Conservation (phyloP, 2,888 invertebrate species). For the Aleiodes leptofemur region DNA sequence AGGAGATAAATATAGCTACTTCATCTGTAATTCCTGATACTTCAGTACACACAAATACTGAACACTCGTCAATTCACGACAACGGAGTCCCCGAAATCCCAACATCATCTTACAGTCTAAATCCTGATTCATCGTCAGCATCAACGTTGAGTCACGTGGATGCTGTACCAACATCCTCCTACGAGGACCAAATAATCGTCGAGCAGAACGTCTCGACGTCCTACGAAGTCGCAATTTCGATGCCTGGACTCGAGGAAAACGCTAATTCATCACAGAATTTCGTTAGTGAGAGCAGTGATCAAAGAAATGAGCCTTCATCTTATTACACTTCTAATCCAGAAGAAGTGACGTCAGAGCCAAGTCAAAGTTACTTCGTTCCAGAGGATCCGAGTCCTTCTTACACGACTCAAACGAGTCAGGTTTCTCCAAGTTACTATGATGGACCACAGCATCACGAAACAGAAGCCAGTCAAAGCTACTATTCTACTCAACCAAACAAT, state of each 20-base stretch:
- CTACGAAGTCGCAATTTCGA: slow-evolving; percentile 70
- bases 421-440: slow-evolving; percentile 69
- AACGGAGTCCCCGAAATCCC: slow-evolving; percentile 72
- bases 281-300: slow-evolving; percentile 69
- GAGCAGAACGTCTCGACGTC: slow-evolving; percentile 73
- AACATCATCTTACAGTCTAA: slow-evolving; percentile 70
- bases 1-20: slow-evolving; percentile 71
- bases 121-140: slow-evolving; percentile 66
- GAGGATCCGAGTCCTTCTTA: slow-evolving; percentile 68
- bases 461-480: slow-evolving; percentile 71
- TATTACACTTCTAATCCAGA: slow-evolving; percentile 68
- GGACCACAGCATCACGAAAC: slow-evolving; percentile 62
- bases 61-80: slow-evolving; percentile 70
- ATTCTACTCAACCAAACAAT: slow-evolving; percentile 64
- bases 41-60: slow-evolving; percentile 59
- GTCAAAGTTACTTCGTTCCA: slow-evolving; percentile 69
- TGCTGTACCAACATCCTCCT: slow-evolving; percentile 69
- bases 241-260: slow-evolving; percentile 69
- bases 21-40: slow-evolving; percentile 70
- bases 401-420: slow-evolving; percentile 59
- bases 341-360: slow-evolving; percentile 64
- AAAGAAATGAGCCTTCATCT: slow-evolving; percentile 67
- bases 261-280: slow-evolving; percentile 66
- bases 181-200: slow-evolving; percentile 68
- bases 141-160: slow-evolving; percentile 66